Percentiles rank a stretch among this genome's conserved stretches.
phyloP scores from a whole-genome alignment of 2,888 invertebrate genomes.

The Drosophila mercatorum region DNA sequence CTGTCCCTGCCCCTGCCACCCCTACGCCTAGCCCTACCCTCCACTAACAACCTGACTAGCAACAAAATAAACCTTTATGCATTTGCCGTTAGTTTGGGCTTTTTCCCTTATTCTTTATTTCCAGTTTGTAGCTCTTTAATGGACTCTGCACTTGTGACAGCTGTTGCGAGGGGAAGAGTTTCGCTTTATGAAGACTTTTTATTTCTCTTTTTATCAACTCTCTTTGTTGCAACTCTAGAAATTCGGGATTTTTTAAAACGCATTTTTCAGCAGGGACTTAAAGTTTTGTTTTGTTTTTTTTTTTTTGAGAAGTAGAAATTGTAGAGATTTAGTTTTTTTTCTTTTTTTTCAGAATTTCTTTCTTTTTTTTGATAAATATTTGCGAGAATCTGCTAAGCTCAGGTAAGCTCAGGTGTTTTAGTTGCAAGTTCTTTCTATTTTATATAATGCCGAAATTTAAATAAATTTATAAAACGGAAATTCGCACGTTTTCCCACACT shows the following conservation, averaged over 20 bases:
- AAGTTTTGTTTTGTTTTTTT: too few relatives aligned
- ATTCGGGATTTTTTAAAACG: too few relatives aligned
- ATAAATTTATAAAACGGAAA: too few relatives aligned
- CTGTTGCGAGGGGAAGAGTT: not conserved
- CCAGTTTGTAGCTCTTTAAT: not conserved
- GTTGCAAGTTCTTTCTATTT: too few relatives aligned
- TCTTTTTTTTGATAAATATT: too few relatives aligned
- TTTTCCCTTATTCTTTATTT: not conserved
- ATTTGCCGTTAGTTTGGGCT: conserved; percentile 4
- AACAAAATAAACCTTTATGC: not conserved
- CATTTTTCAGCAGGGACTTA: too few relatives aligned
- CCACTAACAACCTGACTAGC: not conserved
- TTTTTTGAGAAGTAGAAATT: too few relatives aligned
- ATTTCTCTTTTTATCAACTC: not conserved
- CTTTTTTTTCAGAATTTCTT: too few relatives aligned
- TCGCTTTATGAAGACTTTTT: not conserved
- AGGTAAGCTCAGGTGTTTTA: too few relatives aligned
- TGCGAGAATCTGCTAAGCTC: too few relatives aligned
- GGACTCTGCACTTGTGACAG: not conserved
- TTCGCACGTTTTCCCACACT: not conserved
- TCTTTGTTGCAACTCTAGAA: not conserved
- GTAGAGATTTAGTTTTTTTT: too few relatives aligned
- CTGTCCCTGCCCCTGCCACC: not conserved
- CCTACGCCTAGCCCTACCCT: not conserved
- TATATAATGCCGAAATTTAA: too few relatives aligned